A percentile compares a stretch with the other conserved stretches of the same genome.
These are phyloP conservation scores for Origma solitaria DNA, from an alignment of 2,113 vertebrate species.

Conservation along the genomic window DNA sequence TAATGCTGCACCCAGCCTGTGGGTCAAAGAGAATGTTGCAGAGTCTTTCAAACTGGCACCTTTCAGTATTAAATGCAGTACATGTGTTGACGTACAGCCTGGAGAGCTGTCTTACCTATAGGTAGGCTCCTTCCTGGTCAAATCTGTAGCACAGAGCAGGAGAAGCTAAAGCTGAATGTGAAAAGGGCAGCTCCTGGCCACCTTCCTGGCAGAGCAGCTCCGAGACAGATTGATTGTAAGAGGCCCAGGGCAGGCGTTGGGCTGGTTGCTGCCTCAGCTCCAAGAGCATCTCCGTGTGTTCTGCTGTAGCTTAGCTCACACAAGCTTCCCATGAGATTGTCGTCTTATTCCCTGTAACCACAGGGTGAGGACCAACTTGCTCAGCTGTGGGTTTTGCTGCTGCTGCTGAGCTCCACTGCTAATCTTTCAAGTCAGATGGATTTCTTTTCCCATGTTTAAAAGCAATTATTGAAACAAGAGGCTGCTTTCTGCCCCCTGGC, in stretches of 20 bases:
- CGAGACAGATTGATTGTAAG: constrained; percentile 38
- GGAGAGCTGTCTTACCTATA: background rate
- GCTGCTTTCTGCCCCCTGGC: background rate
- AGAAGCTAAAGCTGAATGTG: constrained; percentile 35
- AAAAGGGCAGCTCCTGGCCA: background rate
- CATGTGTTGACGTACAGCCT: background rate
- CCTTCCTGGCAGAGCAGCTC: background rate
- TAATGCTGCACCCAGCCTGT: background rate
- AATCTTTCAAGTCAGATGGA: background rate
- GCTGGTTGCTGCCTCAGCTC: background rate
- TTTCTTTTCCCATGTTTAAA: background rate
- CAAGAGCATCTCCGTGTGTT: background rate
- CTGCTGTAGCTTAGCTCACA: background rate
- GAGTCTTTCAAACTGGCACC: background rate
- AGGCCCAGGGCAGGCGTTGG: background rate
- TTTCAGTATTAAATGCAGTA: constrained; percentile 30
- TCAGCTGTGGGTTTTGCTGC: background rate
- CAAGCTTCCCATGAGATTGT: background rate
- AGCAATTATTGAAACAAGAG: constrained; percentile 6
- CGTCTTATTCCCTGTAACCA: background rate
- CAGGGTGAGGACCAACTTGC: constrained; percentile 8
- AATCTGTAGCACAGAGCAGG: background rate
- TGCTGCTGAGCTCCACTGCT: background rate
- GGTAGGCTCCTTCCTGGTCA: background rate
- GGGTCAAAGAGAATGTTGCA: background rate